phyloP scores from a whole-genome alignment of 2,113 vertebrate species.

The Oreotrochilus melanogaster region DNA sequence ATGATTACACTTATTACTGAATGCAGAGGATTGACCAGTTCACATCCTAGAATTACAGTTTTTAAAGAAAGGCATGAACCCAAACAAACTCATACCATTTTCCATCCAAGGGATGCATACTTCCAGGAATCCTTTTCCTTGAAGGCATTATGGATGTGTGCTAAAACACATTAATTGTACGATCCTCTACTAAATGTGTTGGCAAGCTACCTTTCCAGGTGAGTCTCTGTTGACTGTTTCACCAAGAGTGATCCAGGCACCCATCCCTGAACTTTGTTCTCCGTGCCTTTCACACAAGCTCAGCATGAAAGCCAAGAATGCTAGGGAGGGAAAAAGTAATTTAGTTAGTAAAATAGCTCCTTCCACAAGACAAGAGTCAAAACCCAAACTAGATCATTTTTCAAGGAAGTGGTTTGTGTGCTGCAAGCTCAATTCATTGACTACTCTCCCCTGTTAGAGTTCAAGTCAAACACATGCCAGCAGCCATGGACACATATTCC shows the following conservation, averaged over 20 bases:
- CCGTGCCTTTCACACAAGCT: neutral
- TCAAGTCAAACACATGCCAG: neutral
- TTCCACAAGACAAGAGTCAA: neutral
- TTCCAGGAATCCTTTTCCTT: neutral
- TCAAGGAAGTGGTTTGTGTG: neutral
- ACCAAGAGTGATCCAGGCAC: neutral
- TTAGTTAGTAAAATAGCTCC: neutral
- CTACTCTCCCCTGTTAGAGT: neutral
- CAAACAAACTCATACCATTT: rapidly evolving
- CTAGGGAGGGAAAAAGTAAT: neutral
- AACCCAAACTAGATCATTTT: neutral
- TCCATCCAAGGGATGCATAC: neutral
- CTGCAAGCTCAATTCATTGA: neutral
- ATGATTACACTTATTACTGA: neutral
- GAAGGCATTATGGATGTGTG: neutral
- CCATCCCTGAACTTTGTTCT: neutral
- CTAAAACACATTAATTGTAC: neutral
- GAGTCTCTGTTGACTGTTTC: neutral
- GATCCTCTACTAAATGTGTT: neutral
- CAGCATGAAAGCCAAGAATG: neutral
- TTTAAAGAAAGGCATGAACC: neutral
- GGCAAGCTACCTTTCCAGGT: neutral
- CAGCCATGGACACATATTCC: neutral
- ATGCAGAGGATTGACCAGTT: neutral
- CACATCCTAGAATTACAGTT: neutral